A percentile compares a stretch with the other conserved stretches of the same genome.
phyloP scores from a whole-genome alignment of 2,888 invertebrate genomes.

The Andrena chrysosceles region DNA sequence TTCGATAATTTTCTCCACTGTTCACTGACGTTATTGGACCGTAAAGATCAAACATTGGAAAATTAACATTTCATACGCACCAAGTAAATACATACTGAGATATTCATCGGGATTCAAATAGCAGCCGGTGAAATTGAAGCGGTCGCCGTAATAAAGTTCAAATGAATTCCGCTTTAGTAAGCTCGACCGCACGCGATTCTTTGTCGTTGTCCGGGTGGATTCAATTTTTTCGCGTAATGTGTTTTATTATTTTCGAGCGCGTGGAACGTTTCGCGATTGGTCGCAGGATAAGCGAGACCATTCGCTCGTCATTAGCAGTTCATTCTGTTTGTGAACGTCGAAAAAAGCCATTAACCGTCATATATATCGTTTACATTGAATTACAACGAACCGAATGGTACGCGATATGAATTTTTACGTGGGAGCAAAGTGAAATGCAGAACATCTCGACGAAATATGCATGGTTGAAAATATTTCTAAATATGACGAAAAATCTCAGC shows the following conservation, averaged over 20 bases:
- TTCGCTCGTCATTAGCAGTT: conserved; percentile 4
- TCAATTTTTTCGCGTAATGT: neutral
- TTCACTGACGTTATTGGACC: neutral
- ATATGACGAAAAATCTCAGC: neutral
- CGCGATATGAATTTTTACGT: neutral
- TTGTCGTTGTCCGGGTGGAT: neutral
- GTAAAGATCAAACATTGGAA: neutral
- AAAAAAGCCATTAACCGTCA: neutral
- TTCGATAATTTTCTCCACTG: neutral
- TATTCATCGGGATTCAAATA: neutral
- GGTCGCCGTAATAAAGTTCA: neutral
- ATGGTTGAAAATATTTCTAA: neutral
- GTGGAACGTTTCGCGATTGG: conserved; percentile 10
- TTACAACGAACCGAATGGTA: neutral
- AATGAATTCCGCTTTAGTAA: conserved; percentile 5
- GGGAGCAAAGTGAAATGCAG: neutral
- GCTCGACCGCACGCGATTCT: neutral
- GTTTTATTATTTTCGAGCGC: conserved; percentile 6
- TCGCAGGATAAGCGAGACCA: neutral
- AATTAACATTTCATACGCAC: conserved; percentile 1
- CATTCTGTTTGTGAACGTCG: neutral
- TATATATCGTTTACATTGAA: conserved; percentile 12
- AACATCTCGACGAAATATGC: neutral
- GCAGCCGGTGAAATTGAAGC: neutral
- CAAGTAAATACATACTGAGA: neutral